Evolutionary conservation across 2,888 invertebrate genomes (phyloP), one percentile per base, ranked within the genome.

Genomic region (Cylloceria caligata): DNA sequence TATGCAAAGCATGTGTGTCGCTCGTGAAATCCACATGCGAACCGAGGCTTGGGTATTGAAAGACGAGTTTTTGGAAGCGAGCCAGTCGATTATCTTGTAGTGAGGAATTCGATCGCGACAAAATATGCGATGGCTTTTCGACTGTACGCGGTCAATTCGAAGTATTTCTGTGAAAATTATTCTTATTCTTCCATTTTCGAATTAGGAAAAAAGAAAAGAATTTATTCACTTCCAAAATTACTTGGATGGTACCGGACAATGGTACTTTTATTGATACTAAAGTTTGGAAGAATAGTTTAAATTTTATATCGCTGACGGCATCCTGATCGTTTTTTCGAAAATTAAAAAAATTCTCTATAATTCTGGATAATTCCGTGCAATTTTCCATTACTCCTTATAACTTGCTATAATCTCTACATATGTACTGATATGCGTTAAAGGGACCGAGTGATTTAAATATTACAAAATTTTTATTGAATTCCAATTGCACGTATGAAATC

Each of bases 1-100:
- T 74, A 73, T 79, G 73, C 79, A 73, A 73, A 73, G 71, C 67
- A 72, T 62, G 49, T 57, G 45, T 30, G 24, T 49, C 47, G 13
- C 39, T 55, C 34, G 39, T 65, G 57, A 47, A 64, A 71, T 73
- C 73, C 82, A 60, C 55, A 24, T 7, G 64, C 24, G 27, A 42
- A 39, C 9, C 55, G 69, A 16, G 52, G 69, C 62, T 42, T 19
- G 39, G 39, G 16, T 45, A 24, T 68, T 49, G 67, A 39, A 49
- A 68, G 73, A 42, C 24, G 62, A 36, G 21, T 64, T 71, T n/a
- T 80, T 65, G 71, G 71, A 75, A 64, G 27, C 45, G 57, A 11
- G 69, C 80, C 71, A 69, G 71, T 80, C 57, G 69, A 69, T 69
- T 69, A 55, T 69, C 69, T 34, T 24, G 21, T 11, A 52, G n/a